Base-by-base conservation (phyloP, 2,797 vertebrate species). In the Alfaro cultratus region DNA sequence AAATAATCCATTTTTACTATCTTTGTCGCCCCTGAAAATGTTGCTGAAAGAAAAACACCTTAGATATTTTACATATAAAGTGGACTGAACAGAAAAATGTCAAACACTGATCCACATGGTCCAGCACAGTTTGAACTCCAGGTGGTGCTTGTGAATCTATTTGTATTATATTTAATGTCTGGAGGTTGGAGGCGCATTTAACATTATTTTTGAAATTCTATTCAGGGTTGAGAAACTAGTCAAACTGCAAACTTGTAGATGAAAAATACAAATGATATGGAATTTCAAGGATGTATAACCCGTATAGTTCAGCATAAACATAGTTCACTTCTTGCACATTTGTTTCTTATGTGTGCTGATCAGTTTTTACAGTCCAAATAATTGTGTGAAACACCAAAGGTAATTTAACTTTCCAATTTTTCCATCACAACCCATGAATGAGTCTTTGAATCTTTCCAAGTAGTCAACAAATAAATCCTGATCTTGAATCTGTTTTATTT, bases 401-500 rank as follows among this genome's bases (percentile, higher is more conserved):
- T 72, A 3, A 23, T 18, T 73, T 21, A 31, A 4, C 4, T 18
- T 29, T 23, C 8, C 11, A 26, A 16, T 12, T 73, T 53, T 41
- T 2, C 12, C 49, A 53, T 26, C 31, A 36, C 12, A 41, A 75
- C 12, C 49, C 13, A 10, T 26, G 23, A n/a, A 39, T 10, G 1
- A 43, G 12, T 18, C n/a, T 1, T 57, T 5, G 5, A 11, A 15
- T 18, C 1, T 43, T n/a, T 62, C 8, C 0, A 34, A 18, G 45
- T 60, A 4, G 41, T 51, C 31, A 4, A 26, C 45, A 64, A 43
- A 72, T 60, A 73, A 71, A 0, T 51, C 2, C 49, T 51, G 4
- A 53, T 53, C 51, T 57, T 67, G 34, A 74, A 8, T 45, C 29
- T 68, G 78, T n/a, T 49, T 67, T 45, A 76, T 8, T 11, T 62